Base-by-base conservation (phyloP, 2,888 invertebrate genomes). In the Leptodirus hochenwartii region DNA sequence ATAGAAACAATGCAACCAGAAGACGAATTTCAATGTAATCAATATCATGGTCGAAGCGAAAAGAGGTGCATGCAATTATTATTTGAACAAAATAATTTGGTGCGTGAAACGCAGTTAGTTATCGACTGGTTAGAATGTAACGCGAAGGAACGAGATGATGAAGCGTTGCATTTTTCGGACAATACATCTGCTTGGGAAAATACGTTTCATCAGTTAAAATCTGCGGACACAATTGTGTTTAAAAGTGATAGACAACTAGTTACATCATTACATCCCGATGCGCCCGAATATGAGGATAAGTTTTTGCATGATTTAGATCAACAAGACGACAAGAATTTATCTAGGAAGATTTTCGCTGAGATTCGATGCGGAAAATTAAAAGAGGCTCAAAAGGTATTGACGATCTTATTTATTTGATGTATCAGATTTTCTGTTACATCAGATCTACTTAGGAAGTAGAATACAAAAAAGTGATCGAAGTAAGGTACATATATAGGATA, bases 71-170 rank as follows among this genome's bases (percentile, higher is more conserved):
- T 69, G 30, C 56, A 62, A 25, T 53, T 57, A 38, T 51, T 75
- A 16, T 71, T 65, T 43, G 64, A 65, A 45, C 58, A 55, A 34
- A 66, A 73, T 39, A 45, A 53, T 33, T 50, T 51, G 43, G 64
- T 48, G 37, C 56, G 80, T 17, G 69, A 80, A 47, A 69, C 76
- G 44, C 84, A 93, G 52, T 51, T 90, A 27, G 71, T 93, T 22
- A 76, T 91, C 14, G 91, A 91, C 53, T 93, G 93, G 93, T 52
- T 93, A 30, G 93, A 93, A 54, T 68, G 72, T 22, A 80, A 77
- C 49, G 78, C 84, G 11, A 54, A 64, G 5, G 72, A 73, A 31
- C 43, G 41, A 32, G 49, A 52, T 30, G 47, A 49, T 29, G 47
- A 66, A 34, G 59, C 72, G 8, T 64, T 75, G 32, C 74, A 80